Evolutionary conservation across 1,140 invertebrate genomes (phyloP).

Genomic region (Drosophila nannoptera): DNA sequence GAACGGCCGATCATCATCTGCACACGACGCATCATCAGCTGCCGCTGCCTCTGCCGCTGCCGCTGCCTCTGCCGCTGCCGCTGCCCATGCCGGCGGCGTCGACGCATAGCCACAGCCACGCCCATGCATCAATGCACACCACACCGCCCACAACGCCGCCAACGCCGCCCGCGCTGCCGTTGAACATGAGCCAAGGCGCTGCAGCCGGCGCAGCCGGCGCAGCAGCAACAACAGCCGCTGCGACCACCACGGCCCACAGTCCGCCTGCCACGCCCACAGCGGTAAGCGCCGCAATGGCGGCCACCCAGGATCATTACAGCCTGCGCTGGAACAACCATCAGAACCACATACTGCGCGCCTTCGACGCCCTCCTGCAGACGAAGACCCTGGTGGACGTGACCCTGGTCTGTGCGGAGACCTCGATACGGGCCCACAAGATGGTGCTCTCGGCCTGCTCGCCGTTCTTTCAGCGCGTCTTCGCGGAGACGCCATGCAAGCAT

Average conservation of each 20-base stretch:
- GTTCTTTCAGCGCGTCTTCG: slow-evolving; percentile 92
- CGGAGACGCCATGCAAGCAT: slow-evolving; percentile 95
- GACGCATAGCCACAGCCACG: slow-evolving; percentile 40
- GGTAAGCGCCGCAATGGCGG: slow-evolving; percentile 8
- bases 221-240: slow-evolving; percentile 4
- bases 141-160: slow-evolving; percentile 74
- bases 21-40: slow-evolving; percentile 14
- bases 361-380: slow-evolving; percentile 90
- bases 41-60: slow-evolving; percentile 29
- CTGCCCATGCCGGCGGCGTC: slow-evolving; percentile 33
- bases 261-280: slow-evolving; percentile 61
- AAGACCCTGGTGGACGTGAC: slow-evolving; percentile 93
- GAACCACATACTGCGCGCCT: slow-evolving; percentile 89
- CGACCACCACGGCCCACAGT: slow-evolving; percentile 42
- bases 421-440: slow-evolving; percentile 92
- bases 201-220: slow-evolving; percentile 67
- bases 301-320: slow-evolving; percentile 88
- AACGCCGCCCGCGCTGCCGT: slow-evolving; percentile 62
- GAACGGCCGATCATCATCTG: slow-evolving; percentile 10
- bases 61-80: slow-evolving; percentile 32
- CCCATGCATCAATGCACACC: slow-evolving; percentile 50
- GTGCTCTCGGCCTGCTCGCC: slow-evolving; percentile 94
- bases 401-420: slow-evolving; percentile 90
- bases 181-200: slow-evolving; percentile 65
- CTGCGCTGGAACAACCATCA: slow-evolving; percentile 96